phyloP scores from a whole-genome alignment of 2,888 invertebrate species.

The Thymelicus sylvestris region DNA sequence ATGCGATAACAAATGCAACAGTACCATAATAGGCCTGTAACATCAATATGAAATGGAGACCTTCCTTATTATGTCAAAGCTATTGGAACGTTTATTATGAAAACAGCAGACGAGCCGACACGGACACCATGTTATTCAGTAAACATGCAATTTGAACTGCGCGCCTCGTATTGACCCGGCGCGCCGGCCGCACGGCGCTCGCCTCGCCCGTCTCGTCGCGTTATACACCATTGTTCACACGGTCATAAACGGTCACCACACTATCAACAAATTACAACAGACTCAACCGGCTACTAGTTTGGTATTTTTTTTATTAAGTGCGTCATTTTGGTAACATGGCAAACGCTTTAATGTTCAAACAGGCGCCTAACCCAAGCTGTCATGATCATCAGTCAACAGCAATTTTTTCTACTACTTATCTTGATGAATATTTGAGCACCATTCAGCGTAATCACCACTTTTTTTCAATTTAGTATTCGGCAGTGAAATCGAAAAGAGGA shows the following conservation, averaged over 20 bases:
- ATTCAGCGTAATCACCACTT: no score
- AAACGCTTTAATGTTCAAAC: no score
- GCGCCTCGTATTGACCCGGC: slow-evolving; percentile 55
- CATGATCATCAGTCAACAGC: no score
- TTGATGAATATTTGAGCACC: no score
- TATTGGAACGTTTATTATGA: slow-evolving; percentile 69
- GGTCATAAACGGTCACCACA: slow-evolving; percentile 36
- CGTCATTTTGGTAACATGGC: background rate
- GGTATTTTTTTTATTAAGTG: background rate
- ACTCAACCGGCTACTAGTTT: background rate
- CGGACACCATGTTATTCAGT: slow-evolving; percentile 52
- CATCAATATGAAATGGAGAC: slow-evolving; percentile 53
- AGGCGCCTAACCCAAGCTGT: no score
- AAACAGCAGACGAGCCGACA: slow-evolving; percentile 62
- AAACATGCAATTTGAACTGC: slow-evolving; percentile 67
- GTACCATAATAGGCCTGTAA: slow-evolving; percentile 30
- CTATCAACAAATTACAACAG: slow-evolving; percentile 11
- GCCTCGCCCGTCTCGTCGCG: slow-evolving; percentile 25
- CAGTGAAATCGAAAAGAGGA: no score
- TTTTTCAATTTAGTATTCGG: no score
- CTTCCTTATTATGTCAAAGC: slow-evolving; percentile 63
- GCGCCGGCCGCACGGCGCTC: slow-evolving; percentile 14
- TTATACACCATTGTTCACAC: slow-evolving; percentile 52
- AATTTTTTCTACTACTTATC: no score
- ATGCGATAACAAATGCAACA: slow-evolving; percentile 4